These are phyloP conservation scores for Salpingus planirostris DNA, from an alignment of 2,888 invertebrate genomes.

Conservation along the genomic window DNA sequence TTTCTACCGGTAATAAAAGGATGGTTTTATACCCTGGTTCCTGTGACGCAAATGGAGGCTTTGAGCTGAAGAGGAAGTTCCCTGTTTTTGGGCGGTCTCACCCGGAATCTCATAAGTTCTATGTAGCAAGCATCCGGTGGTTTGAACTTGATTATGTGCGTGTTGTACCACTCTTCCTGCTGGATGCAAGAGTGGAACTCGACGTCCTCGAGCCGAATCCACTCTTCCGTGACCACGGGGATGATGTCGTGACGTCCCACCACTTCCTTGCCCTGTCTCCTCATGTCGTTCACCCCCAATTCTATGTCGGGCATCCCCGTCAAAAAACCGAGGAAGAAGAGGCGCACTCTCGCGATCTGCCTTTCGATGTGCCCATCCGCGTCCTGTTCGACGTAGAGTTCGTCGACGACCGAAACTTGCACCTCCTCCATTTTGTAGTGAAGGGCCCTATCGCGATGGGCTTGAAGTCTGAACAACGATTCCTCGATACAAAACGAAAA, in stretches of 20 bases:
- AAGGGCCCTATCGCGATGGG: slow-evolving; percentile 80
- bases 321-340: slow-evolving; percentile 94
- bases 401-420: slow-evolving; percentile 88
- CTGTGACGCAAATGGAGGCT: slow-evolving; percentile 79
- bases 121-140: slow-evolving; percentile 97
- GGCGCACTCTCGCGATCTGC: slow-evolving; percentile 88
- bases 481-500: slow-evolving; percentile 91
- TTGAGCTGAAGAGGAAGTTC: slow-evolving; percentile 95
- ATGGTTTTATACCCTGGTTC: slow-evolving; percentile 76
- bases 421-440: slow-evolving; percentile 95
- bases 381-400: slow-evolving; percentile 82
- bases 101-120: slow-evolving; percentile 91
- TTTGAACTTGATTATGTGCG: slow-evolving; percentile 85
- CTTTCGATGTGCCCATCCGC: slow-evolving; percentile 73
- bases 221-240: slow-evolving; percentile 96
- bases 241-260: slow-evolving; percentile 98
- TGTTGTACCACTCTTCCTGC: slow-evolving; percentile 77
- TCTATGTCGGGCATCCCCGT: slow-evolving; percentile 96
- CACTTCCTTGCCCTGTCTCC: slow-evolving; percentile 97
- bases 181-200: slow-evolving; percentile 94
- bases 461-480: slow-evolving; percentile 74
- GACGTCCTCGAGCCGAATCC: slow-evolving; percentile 91
- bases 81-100: slow-evolving; percentile 89
- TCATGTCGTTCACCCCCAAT: slow-evolving; percentile 93
- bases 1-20: slow-evolving; percentile 4